These are phyloP conservation scores for Eristalinus sepulchralis DNA, from an alignment of 2,888 invertebrate species.

Conservation along the genomic window DNA sequence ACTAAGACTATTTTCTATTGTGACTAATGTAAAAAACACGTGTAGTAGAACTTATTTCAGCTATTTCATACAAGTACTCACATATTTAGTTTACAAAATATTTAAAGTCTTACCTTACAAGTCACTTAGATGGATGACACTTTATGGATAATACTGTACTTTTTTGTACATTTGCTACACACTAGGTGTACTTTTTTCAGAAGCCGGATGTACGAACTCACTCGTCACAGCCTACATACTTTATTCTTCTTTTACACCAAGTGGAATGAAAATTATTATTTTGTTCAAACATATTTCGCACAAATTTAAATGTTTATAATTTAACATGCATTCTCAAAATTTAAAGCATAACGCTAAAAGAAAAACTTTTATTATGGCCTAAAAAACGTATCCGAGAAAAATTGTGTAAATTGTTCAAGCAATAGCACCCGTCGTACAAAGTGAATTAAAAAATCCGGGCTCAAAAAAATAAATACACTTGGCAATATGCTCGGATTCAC, in stretches of 20 bases:
- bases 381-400: constrained; percentile 35
- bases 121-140: constrained; percentile 25
- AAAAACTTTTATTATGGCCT: constrained; percentile 15
- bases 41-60: constrained; percentile 60
- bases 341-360: constrained; percentile 18
- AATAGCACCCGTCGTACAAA: constrained; percentile 38
- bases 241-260: constrained; percentile 36
- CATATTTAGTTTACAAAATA: constrained; percentile 27
- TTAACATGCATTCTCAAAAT: neutral
- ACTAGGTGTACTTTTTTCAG: constrained; percentile 23
- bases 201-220: constrained; percentile 68
- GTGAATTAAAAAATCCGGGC: constrained; percentile 59
- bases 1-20: constrained; percentile 13
- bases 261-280: constrained; percentile 57
- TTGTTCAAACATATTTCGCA: constrained; percentile 29
- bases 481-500: constrained; percentile 72
- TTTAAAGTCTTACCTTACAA: constrained; percentile 49
- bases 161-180: constrained; percentile 44
- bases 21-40: constrained; percentile 66
- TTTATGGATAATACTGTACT: neutral
- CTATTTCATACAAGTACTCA: constrained; percentile 21
- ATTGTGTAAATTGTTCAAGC: constrained; percentile 1
- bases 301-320: constrained; percentile 3
- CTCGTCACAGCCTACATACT: constrained; percentile 54
- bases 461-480: constrained; percentile 64